Evolutionary conservation across 2,113 vertebrate genomes (phyloP).

Genomic region (Bos indicus): DNA sequence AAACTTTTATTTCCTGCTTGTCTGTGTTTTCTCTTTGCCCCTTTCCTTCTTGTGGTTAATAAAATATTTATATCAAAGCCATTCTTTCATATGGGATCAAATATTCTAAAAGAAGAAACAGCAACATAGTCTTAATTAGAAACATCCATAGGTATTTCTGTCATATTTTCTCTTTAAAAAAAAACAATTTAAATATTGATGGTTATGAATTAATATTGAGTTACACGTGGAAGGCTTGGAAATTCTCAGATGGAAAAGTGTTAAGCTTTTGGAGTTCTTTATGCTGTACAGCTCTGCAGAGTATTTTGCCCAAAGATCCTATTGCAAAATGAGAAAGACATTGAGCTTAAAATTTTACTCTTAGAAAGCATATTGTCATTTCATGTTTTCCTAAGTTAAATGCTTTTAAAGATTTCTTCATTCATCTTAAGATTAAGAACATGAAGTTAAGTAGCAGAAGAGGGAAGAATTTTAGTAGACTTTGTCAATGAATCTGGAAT

Average conservation of each 20-base stretch:
- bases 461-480: not conserved
- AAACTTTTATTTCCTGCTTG: slow-evolving; percentile 70
- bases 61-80: slow-evolving; percentile 63
- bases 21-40: slow-evolving; percentile 64
- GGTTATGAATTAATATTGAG: not conserved
- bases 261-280: not conserved
- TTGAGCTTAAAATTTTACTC: not conserved
- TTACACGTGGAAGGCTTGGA: not conserved
- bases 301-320: not conserved
- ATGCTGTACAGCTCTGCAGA: not conserved
- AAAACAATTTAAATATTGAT: not conserved
- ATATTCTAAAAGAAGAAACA: slow-evolving; percentile 14
- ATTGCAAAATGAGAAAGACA: not conserved
- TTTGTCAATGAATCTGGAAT: not conserved
- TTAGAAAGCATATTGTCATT: not conserved
- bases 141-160: not conserved
- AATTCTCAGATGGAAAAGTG: not conserved
- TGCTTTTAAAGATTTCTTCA: not conserved
- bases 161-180: not conserved
- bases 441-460: not conserved
- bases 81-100: slow-evolving; percentile 32
- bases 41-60: slow-evolving; percentile 59
- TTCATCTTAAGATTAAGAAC: not conserved
- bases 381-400: not conserved
- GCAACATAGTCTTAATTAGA: slow-evolving; percentile 27